Base-by-base conservation (phyloP, 2,888 invertebrate species). In the Onthophagus sagittarius region DNA sequence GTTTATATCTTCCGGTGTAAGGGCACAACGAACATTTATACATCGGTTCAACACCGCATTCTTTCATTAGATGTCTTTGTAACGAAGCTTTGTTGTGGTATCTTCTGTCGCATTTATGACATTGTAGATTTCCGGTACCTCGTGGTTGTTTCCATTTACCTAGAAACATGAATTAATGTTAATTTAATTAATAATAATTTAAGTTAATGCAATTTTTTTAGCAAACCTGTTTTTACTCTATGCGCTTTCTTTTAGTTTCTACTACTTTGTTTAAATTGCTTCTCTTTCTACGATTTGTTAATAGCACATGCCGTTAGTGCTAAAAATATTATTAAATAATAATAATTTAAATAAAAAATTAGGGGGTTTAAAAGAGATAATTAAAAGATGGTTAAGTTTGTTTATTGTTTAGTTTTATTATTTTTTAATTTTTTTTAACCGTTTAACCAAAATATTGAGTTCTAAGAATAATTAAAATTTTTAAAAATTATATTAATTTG, bases 11-110 rank as follows among this genome's bases (percentile, higher is more conserved):
- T 69, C 74, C 74, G 4, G 69, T 71, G 15, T 74, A 74, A 5
- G 74, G 62, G 69, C 74, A 74, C 15, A 71, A 63, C 15, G 39
- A 15, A 31, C 76, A 76, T 31, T 69, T 70, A 14, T 70, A 74
- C 53, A 67, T 69, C 7, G 76, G 76, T 5, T 69, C 74, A 14
- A 74, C 71, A 1, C 76, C 76, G 15, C 76, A 76, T 64, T 76
- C 76, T 15, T 72, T 71, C 13, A 65, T 53, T 23, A 74, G 62
- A 39, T 76, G 76, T 4, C 76, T 64, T 14, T 70, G 65, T 33
- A 76, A 70, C 11, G 71, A 70, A 9, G 69, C 64, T 62, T 73
- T 74, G 33, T 74, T 73, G 63, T 74, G 71, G 62, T 76, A 76
- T 14, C 70, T 62, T 64, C 71, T 74, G 2, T 70, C 67, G 62